phyloP scores from a whole-genome alignment of 1,140 invertebrate species.

The Capitella teleta region DNA sequence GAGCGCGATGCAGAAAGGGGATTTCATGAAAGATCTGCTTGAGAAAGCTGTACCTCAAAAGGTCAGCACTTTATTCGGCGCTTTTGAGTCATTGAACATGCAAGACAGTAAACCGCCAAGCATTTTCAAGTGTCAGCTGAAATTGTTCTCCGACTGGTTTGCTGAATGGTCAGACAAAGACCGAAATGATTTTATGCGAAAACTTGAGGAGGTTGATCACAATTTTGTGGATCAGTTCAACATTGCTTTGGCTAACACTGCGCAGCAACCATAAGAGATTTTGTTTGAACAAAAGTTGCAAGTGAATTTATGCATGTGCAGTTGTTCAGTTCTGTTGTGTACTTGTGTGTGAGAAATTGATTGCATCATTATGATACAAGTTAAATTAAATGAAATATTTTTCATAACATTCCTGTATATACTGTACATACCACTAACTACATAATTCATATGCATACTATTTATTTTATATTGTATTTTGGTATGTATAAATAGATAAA shows the following conservation, averaged over 20 bases:
- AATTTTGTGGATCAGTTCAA: constrained; percentile 27
- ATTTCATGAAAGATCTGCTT: constrained; percentile 66
- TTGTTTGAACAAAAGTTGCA: not conserved
- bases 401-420: not conserved
- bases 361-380: not conserved
- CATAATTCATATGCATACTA: not conserved
- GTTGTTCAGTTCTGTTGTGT: not conserved
- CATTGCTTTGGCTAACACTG: constrained; percentile 3
- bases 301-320: not conserved
- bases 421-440: not conserved
- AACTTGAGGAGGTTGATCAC: constrained; percentile 20
- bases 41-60: constrained; percentile 48
- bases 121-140: constrained; percentile 77
- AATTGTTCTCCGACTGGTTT: constrained; percentile 77
- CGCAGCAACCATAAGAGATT: not conserved
- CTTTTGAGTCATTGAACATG: constrained; percentile 54
- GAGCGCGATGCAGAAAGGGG: constrained; percentile 71
- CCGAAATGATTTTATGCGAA: constrained; percentile 39
- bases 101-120: constrained; percentile 62
- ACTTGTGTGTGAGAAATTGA: not conserved
- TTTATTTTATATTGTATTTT: not conserved
- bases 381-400: not conserved
- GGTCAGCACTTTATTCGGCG: constrained; percentile 61
- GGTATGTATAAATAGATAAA: not conserved
- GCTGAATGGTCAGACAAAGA: constrained; percentile 66